Base-by-base conservation (phyloP, 2,888 invertebrate species). In the Eupithecia pulchellata region DNA sequence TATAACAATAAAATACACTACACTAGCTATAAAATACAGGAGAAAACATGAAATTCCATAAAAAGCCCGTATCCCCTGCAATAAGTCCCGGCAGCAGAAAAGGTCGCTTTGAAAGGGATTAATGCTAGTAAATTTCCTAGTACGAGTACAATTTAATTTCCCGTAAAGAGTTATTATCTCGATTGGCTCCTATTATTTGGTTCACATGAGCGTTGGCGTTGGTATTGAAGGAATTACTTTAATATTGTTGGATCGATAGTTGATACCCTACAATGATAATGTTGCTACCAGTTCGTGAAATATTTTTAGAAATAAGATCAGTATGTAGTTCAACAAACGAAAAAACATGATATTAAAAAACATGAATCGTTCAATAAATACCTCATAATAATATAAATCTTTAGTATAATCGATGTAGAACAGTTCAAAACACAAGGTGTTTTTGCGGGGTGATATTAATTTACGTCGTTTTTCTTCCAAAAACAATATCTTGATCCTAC, bases 401-500 rank as follows among this genome's bases (percentile, higher is more conserved):
- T 14, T 20, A 9, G 14, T 36, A 3, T n/a, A 42, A 2, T 42
- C 20, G 9, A 20, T 20, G 11, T 47, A 52, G 1, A 47, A 11
- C 11, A 47, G 11, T 20, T 11, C 0, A 9, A 47, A 47, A 4
- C 25, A 25, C 52, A 4, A 25, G 25, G 25, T 25, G 52, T 4
- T 52, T 47, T 25, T 25, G 25, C 25, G 52, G 20, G 13, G 4
- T 25, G 25, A 25, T 52, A 52, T 52, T 52, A 25, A 52, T 52
- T 25, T 13, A 25, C 52, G 52, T 52, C 52, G 52, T 52, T 29
- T 57, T 57, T 57, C 57, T 63, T 66, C 39, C 47, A 64, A 67
- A 60, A 30, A 57, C 58, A 67, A 36, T 66, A 64, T 69, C 65
- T 32, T 47, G 57, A 62, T 65, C 63, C 55, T 82, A 80, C 87